phyloP scores from a whole-genome alignment of 2,888 invertebrate genomes.

The Dicranocentrus wangi region DNA sequence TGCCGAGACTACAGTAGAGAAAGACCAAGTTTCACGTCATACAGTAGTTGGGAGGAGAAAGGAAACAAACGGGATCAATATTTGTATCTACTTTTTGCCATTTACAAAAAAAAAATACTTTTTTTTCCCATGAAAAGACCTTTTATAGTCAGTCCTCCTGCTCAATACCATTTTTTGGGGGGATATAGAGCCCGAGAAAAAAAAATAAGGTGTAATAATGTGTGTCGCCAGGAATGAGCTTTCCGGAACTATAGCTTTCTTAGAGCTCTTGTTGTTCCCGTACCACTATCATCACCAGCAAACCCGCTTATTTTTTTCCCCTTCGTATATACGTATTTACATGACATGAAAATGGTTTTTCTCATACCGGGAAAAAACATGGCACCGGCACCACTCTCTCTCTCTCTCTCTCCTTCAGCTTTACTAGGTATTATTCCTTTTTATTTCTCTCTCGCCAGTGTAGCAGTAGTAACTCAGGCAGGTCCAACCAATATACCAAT shows the following conservation, averaged over 20 bases:
- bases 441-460: background rate
- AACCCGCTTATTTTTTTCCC: background rate
- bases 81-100: slow-evolving; percentile 44
- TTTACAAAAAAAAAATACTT: slow-evolving; percentile 41
- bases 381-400: background rate
- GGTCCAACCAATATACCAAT: too few relatives aligned
- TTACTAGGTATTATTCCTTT: too few relatives aligned
- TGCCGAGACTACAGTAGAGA: background rate
- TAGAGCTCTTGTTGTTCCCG: slow-evolving; percentile 11
- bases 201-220: slow-evolving; percentile 58
- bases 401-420: too few relatives aligned
- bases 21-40: background rate
- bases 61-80: slow-evolving; percentile 59
- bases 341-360: slow-evolving; percentile 40
- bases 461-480: too few relatives aligned
- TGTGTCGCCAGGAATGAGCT: slow-evolving; percentile 53
- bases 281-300: background rate
- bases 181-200: slow-evolving; percentile 5
- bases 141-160: slow-evolving; percentile 31
- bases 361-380: slow-evolving; percentile 4
- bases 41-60: slow-evolving; percentile 19
- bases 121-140: slow-evolving; percentile 52
- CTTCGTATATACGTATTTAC: slow-evolving; percentile 17
- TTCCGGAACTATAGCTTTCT: slow-evolving; percentile 51
- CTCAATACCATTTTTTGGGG: slow-evolving; percentile 16